Evolutionary conservation across 23 tunicate species (phyloP).

Genomic region (Phallusia fumigata): DNA sequence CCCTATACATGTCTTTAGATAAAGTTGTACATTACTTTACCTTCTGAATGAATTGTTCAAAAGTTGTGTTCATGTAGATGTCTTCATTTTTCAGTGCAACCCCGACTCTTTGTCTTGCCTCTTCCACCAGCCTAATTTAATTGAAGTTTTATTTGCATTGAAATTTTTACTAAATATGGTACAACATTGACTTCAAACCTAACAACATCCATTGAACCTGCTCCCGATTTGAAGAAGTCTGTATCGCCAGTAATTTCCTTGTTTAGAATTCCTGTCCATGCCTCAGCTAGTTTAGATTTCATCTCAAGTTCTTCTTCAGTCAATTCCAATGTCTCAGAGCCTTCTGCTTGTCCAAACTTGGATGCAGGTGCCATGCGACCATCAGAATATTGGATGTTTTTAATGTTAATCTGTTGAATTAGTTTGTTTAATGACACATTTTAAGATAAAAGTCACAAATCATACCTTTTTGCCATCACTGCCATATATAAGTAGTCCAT

Average conservation of each 20-base stretch:
- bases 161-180: no score
- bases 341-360: slow-evolving; percentile 71
- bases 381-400: slow-evolving; percentile 81
- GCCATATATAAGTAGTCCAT: slow-evolving; percentile 77
- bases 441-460: background rate
- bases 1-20: background rate
- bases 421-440: background rate
- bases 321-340: slow-evolving; percentile 71
- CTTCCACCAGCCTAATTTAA: slow-evolving; percentile 89
- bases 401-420: slow-evolving; percentile 88
- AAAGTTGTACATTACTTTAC: slow-evolving; percentile 8
- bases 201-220: slow-evolving; percentile 97
- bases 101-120: slow-evolving; percentile 69
- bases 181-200: slow-evolving; percentile 33
- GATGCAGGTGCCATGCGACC: slow-evolving; percentile 90
- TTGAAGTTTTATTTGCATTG: no score
- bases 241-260: slow-evolving; percentile 65
- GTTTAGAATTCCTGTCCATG: slow-evolving; percentile 90
- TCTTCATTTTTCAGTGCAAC: slow-evolving; percentile 90
- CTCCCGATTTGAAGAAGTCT: slow-evolving; percentile 93
- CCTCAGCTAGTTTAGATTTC: slow-evolving; percentile 40
- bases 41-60: slow-evolving; percentile 72
- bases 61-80: slow-evolving; percentile 94
- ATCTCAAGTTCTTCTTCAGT: slow-evolving; percentile 73
- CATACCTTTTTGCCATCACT: slow-evolving; percentile 86